These are phyloP conservation scores for Ornithoptera priamus DNA, from an alignment of 2,888 invertebrate species.

Conservation along the genomic window DNA sequence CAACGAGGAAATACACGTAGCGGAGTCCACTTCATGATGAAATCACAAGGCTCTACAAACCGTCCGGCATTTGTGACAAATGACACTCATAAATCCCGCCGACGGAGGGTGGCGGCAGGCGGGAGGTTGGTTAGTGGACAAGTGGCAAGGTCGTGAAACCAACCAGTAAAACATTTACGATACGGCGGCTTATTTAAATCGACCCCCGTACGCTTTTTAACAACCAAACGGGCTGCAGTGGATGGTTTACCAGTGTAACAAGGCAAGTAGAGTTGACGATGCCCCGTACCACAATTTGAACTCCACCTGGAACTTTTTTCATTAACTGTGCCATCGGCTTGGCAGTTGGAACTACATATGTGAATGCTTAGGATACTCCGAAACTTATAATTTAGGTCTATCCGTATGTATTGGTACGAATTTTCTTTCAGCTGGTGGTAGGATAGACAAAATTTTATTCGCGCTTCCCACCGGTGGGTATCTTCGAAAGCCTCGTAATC, in stretches of 20 bases:
- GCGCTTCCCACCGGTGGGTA: too few relatives aligned
- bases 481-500: too few relatives aligned
- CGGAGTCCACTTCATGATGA: not conserved
- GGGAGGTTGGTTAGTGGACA: not conserved
- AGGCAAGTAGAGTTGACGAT: not conserved
- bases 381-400: too few relatives aligned
- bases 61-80: not conserved
- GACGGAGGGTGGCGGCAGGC: not conserved
- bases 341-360: too few relatives aligned
- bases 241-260: not conserved
- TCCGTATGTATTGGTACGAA: too few relatives aligned
- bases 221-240: not conserved
- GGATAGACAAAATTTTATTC: too few relatives aligned
- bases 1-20: too few relatives aligned
- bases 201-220: constrained; percentile 2
- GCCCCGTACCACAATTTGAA: too few relatives aligned
- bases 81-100: not conserved
- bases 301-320: too few relatives aligned
- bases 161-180: constrained; percentile 6
- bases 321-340: too few relatives aligned
- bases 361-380: too few relatives aligned
- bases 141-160: not conserved
- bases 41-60: constrained; percentile 1
- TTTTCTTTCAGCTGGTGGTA: too few relatives aligned
- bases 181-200: constrained; percentile 7